Conservation (phyloP, 2,113 vertebrate species). For the Cathartes aura region DNA sequence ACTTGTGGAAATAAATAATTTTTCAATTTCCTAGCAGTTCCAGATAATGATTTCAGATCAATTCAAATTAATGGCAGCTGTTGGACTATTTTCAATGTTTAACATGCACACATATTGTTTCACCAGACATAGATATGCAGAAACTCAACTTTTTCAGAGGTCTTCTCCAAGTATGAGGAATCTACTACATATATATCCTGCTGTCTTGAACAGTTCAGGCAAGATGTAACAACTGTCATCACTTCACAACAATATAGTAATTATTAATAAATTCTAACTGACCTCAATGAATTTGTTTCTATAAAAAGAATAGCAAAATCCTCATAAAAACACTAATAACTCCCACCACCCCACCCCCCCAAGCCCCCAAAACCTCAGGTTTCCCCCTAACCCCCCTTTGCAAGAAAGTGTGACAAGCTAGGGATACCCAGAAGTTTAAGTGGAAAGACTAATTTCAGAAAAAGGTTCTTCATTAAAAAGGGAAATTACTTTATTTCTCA, state of each 20-base stretch:
- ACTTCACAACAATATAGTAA: neutral
- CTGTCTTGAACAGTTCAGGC: neutral
- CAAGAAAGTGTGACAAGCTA: neutral
- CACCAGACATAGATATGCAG: slow-evolving; percentile 36
- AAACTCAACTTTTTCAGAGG: slow-evolving; percentile 27
- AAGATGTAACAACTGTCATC: neutral
- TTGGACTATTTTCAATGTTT: slow-evolving; percentile 61
- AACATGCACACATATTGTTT: slow-evolving; percentile 54
- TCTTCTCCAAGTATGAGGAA: slow-evolving; percentile 40
- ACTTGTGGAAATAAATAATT: neutral
- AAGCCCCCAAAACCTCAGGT: neutral
- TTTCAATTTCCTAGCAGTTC: slow-evolving; percentile 20
- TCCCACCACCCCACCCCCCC: neutral
- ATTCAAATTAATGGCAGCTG: slow-evolving; percentile 50
- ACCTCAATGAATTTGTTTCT: neutral
- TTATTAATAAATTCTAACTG: neutral
- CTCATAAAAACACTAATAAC: neutral
- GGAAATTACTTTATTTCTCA: neutral
- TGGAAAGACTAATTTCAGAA: neutral
- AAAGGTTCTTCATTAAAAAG: neutral
- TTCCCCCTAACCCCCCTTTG: neutral
- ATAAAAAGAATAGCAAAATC: neutral
- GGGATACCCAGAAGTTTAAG: neutral
- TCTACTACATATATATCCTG: neutral
- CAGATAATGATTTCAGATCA: slow-evolving; percentile 39